Base-by-base conservation (phyloP, 2,797 vertebrate genomes). In the Cyclopterus lumpus region DNA sequence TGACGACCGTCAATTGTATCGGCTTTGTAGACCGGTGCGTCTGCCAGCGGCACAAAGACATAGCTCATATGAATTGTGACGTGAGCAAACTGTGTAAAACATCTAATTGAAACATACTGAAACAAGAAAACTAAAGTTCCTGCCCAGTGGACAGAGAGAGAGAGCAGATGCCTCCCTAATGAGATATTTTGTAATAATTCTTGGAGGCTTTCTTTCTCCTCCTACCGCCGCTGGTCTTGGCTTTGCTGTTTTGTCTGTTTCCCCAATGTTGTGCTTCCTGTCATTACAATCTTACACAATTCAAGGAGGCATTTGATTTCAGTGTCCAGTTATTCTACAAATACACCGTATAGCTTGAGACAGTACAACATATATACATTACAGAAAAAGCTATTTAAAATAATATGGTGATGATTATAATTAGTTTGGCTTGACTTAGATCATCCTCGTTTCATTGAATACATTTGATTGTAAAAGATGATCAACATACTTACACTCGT, bases 101-200 rank as follows among this genome's bases (percentile, higher is more conserved):
- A 86, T 59, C 73, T 57, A 63, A 75, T 16, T 70, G 61, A 77
- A 86, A 74, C 46, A 73, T 60, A 60, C 14, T 48, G 55, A 67
- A 63, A 79, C 42, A 62, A 44, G 24, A 75, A 55, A 61, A 34
- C 8, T 12, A 24, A 42, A 26, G 59, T 81, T 75, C 71, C 71
- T 87, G 67, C 30, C 63, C 66, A 86, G 40, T 30, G 49, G 73
- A 63, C 15, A 63, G 16, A 61, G 30, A 70, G 34, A 20, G 24
- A 66, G 32, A 80, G 55, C 80, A 84, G 60, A 76, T 78, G 58
- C 66, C 65, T 79, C 24, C 4, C 75, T 82, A 77, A 83, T 89
- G 81, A 80, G 60, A 57, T 49, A 28, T 26, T 61, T 77, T 77
- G 18, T 58, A 59, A 73, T 51, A 5, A 9, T 55, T 30, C 14